phyloP scores from a whole-genome alignment of 2,888 invertebrate species.

The Drosophila mimica region DNA sequence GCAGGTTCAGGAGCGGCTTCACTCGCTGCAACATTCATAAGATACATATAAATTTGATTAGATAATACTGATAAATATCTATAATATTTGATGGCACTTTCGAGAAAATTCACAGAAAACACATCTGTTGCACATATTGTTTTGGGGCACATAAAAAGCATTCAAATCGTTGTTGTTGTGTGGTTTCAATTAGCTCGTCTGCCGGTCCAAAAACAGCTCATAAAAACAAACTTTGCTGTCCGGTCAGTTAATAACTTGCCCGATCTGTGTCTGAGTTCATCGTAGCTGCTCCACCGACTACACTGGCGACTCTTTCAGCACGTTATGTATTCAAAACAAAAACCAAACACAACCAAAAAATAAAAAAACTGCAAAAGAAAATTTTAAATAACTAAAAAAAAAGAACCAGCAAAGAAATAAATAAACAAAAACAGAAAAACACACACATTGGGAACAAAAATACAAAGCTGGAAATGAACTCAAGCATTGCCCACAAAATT shows the following conservation, averaged over 20 bases:
- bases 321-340: slow-evolving; percentile 66
- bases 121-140: slow-evolving; percentile 74
- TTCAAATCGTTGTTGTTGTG: slow-evolving; percentile 14
- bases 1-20: slow-evolving; percentile 63
- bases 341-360: slow-evolving; percentile 25
- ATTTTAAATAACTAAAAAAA: slow-evolving; percentile 61
- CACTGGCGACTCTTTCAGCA: slow-evolving; percentile 13
- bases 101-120: slow-evolving; percentile 1
- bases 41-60: slow-evolving; percentile 22
- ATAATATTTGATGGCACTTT: slow-evolving; percentile 23
- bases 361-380: slow-evolving; percentile 74
- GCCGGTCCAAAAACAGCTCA: slow-evolving; percentile 43
- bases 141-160: slow-evolving; percentile 21
- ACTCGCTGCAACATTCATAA: slow-evolving; percentile 59
- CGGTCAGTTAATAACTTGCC: slow-evolving; percentile 59
- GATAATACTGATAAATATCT: slow-evolving; percentile 32
- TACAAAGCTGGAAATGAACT: slow-evolving; percentile 61
- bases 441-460: slow-evolving; percentile 15
- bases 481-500: slow-evolving; percentile 49
- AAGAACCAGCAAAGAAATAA: slow-evolving; percentile 53
- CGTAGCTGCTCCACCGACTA: slow-evolving; percentile 26
- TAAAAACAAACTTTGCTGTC: slow-evolving; percentile 69
- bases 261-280: slow-evolving; percentile 48
- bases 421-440: slow-evolving; percentile 50
- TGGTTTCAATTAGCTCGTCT: slow-evolving; percentile 70